phyloP scores from a whole-genome alignment of 2,797 vertebrate species.

The Danio tinwini region DNA sequence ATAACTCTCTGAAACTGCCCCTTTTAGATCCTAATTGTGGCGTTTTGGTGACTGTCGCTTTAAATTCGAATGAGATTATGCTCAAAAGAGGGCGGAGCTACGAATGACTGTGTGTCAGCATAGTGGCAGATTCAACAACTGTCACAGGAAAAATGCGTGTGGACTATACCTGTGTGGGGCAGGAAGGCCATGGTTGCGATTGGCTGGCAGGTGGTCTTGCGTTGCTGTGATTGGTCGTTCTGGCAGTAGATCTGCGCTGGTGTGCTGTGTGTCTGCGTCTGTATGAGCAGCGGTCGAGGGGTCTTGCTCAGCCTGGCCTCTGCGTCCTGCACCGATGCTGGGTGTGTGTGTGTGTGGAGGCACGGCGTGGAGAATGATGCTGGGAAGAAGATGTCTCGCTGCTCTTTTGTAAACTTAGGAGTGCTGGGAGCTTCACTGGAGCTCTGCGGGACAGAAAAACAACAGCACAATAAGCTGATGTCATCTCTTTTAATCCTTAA shows the following conservation, averaged over 20 bases:
- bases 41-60: too few relatives aligned
- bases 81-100: too few relatives aligned
- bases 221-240: constrained; percentile 67
- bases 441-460: constrained; percentile 71
- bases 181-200: constrained; percentile 74
- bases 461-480: constrained; percentile 35
- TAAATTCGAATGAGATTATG: too few relatives aligned
- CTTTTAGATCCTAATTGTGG: too few relatives aligned
- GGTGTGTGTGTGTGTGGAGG: constrained; percentile 72
- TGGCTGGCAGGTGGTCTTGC: constrained; percentile 68
- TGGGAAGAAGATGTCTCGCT: constrained; percentile 90
- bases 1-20: too few relatives aligned
- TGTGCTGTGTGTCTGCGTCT: constrained; percentile 45
- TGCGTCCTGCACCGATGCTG: constrained; percentile 72
- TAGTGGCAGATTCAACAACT: too few relatives aligned
- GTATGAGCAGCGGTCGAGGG: constrained; percentile 68
- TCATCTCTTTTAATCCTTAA: neutral
- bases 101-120: too few relatives aligned
- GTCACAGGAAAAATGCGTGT: too few relatives aligned
- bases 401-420: constrained; percentile 91
- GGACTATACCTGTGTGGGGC: constrained; percentile 72
- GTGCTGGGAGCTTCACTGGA: constrained; percentile 87
- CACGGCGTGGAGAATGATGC: constrained; percentile 71
- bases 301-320: constrained; percentile 80
- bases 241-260: constrained; percentile 61